Evolutionary conservation across 2,797 vertebrate species (phyloP), one percentile per base, ranked within the genome.

Genomic region (Thaleichthys pacificus): DNA sequence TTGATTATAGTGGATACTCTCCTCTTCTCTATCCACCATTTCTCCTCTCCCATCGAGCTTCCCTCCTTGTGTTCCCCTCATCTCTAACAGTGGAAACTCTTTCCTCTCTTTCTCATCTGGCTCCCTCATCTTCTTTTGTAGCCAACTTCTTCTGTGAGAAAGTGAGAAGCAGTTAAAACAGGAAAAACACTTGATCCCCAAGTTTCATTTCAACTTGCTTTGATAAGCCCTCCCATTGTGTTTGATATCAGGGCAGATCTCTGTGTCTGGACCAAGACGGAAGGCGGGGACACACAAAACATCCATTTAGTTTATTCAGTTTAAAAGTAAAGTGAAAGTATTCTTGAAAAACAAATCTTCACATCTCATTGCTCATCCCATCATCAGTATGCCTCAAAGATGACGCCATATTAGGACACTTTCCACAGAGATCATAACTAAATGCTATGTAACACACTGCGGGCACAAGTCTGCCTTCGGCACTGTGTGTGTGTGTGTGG

Each of bases 161-260:
- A 68, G 57, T 71, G 62, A 75, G 32, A 70, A 70, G 70, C 72
- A 66, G 68, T 54, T 71, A 69, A 73, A 68, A 56, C 51, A 64
- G 54, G 68, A 56, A 72, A 75, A 75, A 68, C 69, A 77, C 66
- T 74, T 68, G 28, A 74, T 66, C 63, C 26, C 56, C 22, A 17
- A 26, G 67, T 73, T 73, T 76, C 57, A 70, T 70, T 70, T 73
- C 62, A 61, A 66, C 66, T 69, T 49, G 58, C 56, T 68, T 66
- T 73, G 71, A 73, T 73, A 76, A 75, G 72, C 57, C 26, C 6
- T 58, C 42, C 67, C 68, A 73, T 72, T 72, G 73, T 79, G 71
- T 76, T 66, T 67, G 68, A 79, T 72, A 79, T 75, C 70, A 75
- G 63, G 70, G 66, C 61, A 71, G 61, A 72, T 54, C 64, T 70